phyloP scores from a whole-genome alignment of 1,140 invertebrate species.

The Procambarus clarkii region DNA sequence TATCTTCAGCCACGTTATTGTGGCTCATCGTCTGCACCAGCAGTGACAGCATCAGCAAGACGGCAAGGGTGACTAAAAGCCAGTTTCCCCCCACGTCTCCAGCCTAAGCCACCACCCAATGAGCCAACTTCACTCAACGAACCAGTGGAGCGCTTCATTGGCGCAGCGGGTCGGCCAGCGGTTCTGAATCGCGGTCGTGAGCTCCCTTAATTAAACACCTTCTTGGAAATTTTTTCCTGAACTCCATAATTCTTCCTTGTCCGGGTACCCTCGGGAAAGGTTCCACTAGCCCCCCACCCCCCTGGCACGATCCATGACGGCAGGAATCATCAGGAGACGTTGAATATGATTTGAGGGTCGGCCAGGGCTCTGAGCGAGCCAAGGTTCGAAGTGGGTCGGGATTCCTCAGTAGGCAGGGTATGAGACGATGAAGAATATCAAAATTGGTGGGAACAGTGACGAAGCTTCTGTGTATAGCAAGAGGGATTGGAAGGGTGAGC shows the following conservation, averaged over 20 bases:
- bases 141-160: neutral
- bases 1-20: no score
- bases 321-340: neutral
- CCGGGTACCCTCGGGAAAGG: neutral
- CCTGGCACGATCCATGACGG: neutral
- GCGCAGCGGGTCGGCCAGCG: neutral
- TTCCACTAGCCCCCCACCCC: neutral
- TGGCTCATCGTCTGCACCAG: no score
- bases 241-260: neutral
- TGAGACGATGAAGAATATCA: neutral
- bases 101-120: no score
- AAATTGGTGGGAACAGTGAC: constrained; percentile 44
- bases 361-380: neutral
- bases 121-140: neutral
- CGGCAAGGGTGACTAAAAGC: neutral
- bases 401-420: neutral
- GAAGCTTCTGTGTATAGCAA: constrained; percentile 14
- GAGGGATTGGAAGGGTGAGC: neutral
- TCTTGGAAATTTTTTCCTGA: neutral
- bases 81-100: no score
- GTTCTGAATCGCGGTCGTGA: constrained; percentile 1
- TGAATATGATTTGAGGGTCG: neutral
- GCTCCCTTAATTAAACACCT: constrained; percentile 17
- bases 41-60: neutral
- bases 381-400: neutral